Conservation (phyloP, 1,140 invertebrate genomes). For the Cyphomyrmex costatus region DNA sequence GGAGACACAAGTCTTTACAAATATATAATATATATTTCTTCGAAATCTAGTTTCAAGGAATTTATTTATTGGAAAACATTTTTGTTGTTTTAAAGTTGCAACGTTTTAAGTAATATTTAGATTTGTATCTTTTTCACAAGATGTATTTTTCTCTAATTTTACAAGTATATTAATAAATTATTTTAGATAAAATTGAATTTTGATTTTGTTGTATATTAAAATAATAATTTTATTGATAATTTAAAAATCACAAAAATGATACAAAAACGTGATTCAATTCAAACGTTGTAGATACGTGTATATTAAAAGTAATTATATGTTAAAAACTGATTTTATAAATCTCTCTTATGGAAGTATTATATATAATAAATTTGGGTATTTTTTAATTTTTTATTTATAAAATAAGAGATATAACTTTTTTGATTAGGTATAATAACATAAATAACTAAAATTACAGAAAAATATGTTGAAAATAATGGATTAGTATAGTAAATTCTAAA, state of each 20-base stretch:
- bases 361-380: neutral
- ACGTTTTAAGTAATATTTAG: neutral
- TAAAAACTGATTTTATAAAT: too few relatives aligned
- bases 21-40: conserved; percentile 45
- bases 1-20: conserved; percentile 16
- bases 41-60: conserved; percentile 5
- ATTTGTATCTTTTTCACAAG: neutral
- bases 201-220: neutral
- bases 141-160: neutral
- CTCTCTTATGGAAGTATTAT: neutral
- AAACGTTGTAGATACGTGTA: neutral
- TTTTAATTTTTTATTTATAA: too few relatives aligned
- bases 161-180: neutral
- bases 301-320: too few relatives aligned
- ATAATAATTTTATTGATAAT: conserved; percentile 17
- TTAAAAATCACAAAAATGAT: neutral
- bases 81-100: neutral
- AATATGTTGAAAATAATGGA: neutral
- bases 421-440: neutral
- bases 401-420: too few relatives aligned
- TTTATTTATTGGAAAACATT: neutral
- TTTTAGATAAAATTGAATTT: neutral
- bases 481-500: neutral
- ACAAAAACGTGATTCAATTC: neutral
- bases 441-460: neutral